Base-by-base conservation (phyloP, 2,797 vertebrate genomes). In the Premnoplex brunnescens region DNA sequence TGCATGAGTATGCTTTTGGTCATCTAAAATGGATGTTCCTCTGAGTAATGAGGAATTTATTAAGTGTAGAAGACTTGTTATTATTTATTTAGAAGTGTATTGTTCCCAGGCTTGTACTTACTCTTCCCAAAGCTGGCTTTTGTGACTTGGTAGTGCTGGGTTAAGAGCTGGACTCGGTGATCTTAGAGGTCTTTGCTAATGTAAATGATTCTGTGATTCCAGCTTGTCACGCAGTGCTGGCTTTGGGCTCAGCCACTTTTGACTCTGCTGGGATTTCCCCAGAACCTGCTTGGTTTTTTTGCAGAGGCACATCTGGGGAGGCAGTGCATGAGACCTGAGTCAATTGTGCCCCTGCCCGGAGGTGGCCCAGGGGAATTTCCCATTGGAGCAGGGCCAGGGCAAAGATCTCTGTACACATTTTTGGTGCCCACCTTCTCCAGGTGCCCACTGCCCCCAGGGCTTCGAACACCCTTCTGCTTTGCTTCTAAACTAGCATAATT, bases 271-370 rank as follows among this genome's bases (percentile, higher is more conserved):
- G 0, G 22, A 21, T 76, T 89, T 83, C 51, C 59, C 46, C 39
- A 14, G 1, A 60, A 36, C 66, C 71, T 63, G 27, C 26, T 34
- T 27, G 17, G 2, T 20, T 43, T 74, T 49, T 68, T 32, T 56
- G 9, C 62, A 68, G 76, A 24, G 32, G 8, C 28, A 20, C 16
- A 15, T 34, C 39, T 17, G 64, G 24, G 18, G 22, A 79, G 64
- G 3, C 1, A 1, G 7, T 59, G 14, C 1, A 0, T n/a, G 51
- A 54, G 37, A 62, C 11, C 46, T 0, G 0, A 27, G 19, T n/a
- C 28, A 27, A 1, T 41, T 18, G 26, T 34, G 62, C n/a, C 37
- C 7, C 22, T 39, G 41, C 22, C 34, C 1, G 1, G 58, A 26
- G n/a, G 22, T 77, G 56, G 39, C 54, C 28, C 20, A 27, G 44